Conservation (phyloP, 2,888 invertebrate genomes). For the Furcula furcula region DNA sequence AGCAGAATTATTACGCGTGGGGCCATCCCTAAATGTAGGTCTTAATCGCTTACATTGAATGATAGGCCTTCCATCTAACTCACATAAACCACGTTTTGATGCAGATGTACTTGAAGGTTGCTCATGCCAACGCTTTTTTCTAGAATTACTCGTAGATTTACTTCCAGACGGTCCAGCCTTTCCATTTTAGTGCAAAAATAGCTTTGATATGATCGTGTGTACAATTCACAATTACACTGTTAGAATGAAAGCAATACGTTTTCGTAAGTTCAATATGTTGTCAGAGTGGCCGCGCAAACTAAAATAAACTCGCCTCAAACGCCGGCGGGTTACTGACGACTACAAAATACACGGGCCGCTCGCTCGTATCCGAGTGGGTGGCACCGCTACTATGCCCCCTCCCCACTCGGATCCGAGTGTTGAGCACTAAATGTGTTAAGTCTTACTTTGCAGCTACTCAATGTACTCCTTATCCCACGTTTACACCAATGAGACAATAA, state of each 20-base stretch:
- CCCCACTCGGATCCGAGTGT: constrained; percentile 11
- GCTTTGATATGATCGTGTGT: constrained; percentile 10
- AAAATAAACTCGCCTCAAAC: constrained; percentile 7
- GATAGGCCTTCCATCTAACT: constrained; percentile 13
- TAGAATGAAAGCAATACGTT: constrained; percentile 14
- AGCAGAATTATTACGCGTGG: constrained; percentile 6
- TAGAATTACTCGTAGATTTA: constrained; percentile 16
- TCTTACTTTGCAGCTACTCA: too few species aligned
- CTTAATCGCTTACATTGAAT: constrained; percentile 7
- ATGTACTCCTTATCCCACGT: too few species aligned
- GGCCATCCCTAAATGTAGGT: constrained; percentile 11
- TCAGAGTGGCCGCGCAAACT: constrained; percentile 14
- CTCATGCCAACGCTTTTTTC: constrained; percentile 14
- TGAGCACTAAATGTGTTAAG: constrained; percentile 6
- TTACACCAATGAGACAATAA: too few species aligned
- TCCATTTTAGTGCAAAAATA: constrained; percentile 19
- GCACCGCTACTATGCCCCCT: constrained; percentile 13
- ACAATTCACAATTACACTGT: constrained; percentile 14
- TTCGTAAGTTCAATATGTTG: constrained; percentile 15
- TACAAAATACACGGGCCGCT: constrained; percentile 15
- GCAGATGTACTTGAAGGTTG: constrained; percentile 15
- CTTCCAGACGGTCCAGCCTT: constrained; percentile 12
- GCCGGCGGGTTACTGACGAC: constrained; percentile 10
- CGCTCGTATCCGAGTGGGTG: constrained; percentile 16
- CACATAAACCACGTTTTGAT: constrained; percentile 13